A percentile compares a stretch with the other conserved stretches of the same genome.
Evolutionary conservation across 2,888 invertebrate genomes (phyloP).

Genomic region (Arge pagana): DNA sequence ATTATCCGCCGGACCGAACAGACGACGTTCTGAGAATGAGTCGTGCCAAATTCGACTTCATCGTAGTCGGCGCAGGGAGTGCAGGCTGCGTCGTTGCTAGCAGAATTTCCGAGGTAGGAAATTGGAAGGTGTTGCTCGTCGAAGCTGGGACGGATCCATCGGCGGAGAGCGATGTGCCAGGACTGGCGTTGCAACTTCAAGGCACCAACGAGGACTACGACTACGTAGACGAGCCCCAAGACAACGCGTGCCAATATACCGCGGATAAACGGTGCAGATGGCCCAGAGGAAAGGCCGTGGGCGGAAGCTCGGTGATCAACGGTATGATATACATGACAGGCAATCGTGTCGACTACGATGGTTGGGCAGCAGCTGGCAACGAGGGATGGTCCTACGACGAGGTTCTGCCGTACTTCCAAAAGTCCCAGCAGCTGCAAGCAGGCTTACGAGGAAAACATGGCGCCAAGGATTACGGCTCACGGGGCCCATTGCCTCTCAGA

Average conservation of each 20-base stretch:
- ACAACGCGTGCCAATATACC: conserved; percentile 61
- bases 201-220: too few relatives aligned
- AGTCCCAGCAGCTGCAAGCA: conserved; percentile 78
- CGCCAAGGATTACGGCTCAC: conserved; percentile 70
- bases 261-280: conserved; percentile 40
- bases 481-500: conserved; percentile 77
- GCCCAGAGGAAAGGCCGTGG: conserved; percentile 57
- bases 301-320: conserved; percentile 60
- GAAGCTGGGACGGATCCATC: conserved; percentile 87
- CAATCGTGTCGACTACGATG: conserved; percentile 59
- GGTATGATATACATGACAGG: conserved; percentile 61
- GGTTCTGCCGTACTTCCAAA: conserved; percentile 50
- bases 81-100: conserved; percentile 79
- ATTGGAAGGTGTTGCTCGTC: conserved; percentile 74
- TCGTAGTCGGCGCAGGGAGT: conserved; percentile 49
- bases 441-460: too few relatives aligned
- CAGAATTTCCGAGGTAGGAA: conserved; percentile 72
- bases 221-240: conserved; percentile 72
- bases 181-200: conserved; percentile 81
- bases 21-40: too few relatives aligned
- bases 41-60: too few relatives aligned
- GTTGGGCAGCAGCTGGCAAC: conserved; percentile 58
- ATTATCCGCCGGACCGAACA: too few relatives aligned
- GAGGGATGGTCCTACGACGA: conserved; percentile 54
- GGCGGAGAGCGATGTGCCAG: conserved; percentile 81